Evolutionary conservation across 2,888 invertebrate genomes (phyloP), one percentile per base, ranked within the genome.

Genomic region (Galeopsomyia nigrocyanea): DNA sequence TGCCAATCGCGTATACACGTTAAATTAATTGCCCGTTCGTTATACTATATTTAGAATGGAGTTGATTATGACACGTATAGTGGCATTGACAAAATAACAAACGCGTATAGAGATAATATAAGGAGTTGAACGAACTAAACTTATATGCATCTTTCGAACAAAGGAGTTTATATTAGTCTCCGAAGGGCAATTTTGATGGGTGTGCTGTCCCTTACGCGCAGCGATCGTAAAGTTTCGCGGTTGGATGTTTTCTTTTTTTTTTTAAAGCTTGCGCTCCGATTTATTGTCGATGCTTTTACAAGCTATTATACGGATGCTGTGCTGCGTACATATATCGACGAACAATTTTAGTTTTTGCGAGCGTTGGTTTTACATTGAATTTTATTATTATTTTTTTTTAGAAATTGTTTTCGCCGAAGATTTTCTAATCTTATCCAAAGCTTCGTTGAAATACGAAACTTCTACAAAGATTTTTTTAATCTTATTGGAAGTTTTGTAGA

Each of bases 141-240:
- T 39, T 39, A 7, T 7, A 31, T 7, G 31, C 3, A 7, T 7
- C 7, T 7, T 13, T 10, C 10, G 13, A 39, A 39, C 39, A 39
- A 39, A 39, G 39, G 39, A 39, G 7, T 39, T 7, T 39, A 39
- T 39, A 39, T 39, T 39, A 39, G 39, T 39, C 39, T 39, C 39
- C 3, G 10, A 55, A 22, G 21, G 21, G 26, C 19, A 26, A 53
- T 68, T 68, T 68, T 68, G 55, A 62, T 55, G 68, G 68, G n/a
- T 49, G n/a, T 49, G 21, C 10, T 16, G 14, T 17, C 56, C 63
- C 57, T 55, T 64, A n/a, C 31, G 21, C 31, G 51, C n/a, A 10
- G 58, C 31, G 70, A 64, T 71, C 71, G 65, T 71, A 71, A 71
- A 71, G 61, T 61, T 60, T 65, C 65, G 71, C 65, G 65, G 70